A percentile compares a stretch with the other conserved stretches of the same genome.
phyloP scores from a whole-genome alignment of 2,113 vertebrate species.

The Camelus dromedarius region DNA sequence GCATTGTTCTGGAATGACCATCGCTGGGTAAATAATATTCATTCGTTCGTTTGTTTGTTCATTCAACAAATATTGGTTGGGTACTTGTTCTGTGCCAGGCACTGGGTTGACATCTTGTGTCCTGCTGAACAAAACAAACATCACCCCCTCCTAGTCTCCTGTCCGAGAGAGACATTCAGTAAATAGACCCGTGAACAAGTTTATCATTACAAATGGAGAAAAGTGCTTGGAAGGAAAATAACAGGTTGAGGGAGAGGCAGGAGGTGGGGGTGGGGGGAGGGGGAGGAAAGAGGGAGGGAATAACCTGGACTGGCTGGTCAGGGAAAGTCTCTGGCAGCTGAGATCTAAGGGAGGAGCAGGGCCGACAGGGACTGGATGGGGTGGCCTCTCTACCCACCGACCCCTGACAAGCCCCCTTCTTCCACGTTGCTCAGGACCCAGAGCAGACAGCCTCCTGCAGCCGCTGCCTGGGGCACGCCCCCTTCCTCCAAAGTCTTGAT shows the following conservation, averaged over 20 bases:
- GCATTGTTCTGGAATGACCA: neutral
- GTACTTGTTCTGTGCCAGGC: neutral
- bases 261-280: no score
- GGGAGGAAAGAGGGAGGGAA: neutral
- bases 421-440: neutral
- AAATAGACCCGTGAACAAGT: neutral
- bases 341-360: neutral
- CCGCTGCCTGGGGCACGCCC: neutral
- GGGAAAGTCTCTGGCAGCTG: neutral
- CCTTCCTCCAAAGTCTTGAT: neutral
- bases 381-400: neutral
- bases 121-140: neutral
- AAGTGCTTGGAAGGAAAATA: neutral
- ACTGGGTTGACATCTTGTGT: neutral
- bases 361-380: neutral
- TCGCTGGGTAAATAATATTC: neutral
- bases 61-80: slow-evolving; percentile 22
- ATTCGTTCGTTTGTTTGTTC: neutral
- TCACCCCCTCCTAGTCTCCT: neutral
- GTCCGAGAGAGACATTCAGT: slow-evolving; percentile 1
- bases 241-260: neutral
- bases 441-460: neutral
- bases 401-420: neutral
- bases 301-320: neutral
- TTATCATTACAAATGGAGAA: slow-evolving; percentile 21